Evolutionary conservation across 1,140 invertebrate species (phyloP), one percentile per base, ranked within the genome.

Genomic region (Phthorimaea operculella): DNA sequence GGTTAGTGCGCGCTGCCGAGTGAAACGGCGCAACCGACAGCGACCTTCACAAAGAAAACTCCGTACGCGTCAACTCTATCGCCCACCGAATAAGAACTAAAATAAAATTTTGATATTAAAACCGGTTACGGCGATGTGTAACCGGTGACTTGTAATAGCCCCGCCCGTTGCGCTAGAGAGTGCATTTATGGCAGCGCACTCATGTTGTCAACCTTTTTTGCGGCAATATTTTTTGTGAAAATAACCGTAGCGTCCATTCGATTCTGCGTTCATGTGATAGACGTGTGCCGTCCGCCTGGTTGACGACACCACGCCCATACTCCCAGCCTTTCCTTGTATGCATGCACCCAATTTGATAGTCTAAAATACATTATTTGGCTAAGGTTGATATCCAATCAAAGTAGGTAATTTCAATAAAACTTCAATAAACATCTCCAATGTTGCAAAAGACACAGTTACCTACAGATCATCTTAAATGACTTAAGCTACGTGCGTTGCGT

Each of bases 41-140:
- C 76, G 77, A 79, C 79, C 78, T 82, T 82, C 80, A 84, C 79
- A 84, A 84, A 84, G 80, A 76, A 74, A 72, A 59, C 54, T 48
- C 56, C 54, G 65, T 70, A 72, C 75, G 73, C 72, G 64, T 71
- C 64, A 64, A 60, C 67, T 52, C 64, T 83, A 76, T 58, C 3
- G 0, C 49, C 0, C 33, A 9, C 0, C 5, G 3, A 0, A 55
- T 70, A 82, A 64, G 51, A 64, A 63, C n/a, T 11, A 62, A 61
- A 68, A 67, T 64, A 51, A 56, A 52, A 59, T 59, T 54, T 34
- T 21, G 39, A 51, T 54, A 47, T 52, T 33, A 52, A 51, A 57
- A 71, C 54, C 64, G 62, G 49, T 70, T 79, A 59, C n/a, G 54
- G n/a, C 67, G 17, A 52, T 59, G 21, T 51, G 48, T n/a, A 47